Conservation (phyloP, 2,113 vertebrate species). For the Gulo gulo region DNA sequence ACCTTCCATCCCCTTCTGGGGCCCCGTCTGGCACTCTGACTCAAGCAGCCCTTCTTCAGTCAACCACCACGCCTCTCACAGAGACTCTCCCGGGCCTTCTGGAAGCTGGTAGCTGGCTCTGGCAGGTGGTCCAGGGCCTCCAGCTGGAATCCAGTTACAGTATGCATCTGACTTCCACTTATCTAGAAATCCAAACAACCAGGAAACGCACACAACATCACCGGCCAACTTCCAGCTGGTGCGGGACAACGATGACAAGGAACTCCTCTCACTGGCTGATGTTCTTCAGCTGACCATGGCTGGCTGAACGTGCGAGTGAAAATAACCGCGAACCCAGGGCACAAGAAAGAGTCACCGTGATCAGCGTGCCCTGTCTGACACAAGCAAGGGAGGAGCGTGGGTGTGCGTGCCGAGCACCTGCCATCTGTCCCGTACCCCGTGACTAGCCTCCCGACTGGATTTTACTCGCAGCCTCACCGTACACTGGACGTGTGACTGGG, state of each 20-base stretch:
- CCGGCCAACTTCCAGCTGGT: background rate
- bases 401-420: background rate
- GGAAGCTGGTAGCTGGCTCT: background rate
- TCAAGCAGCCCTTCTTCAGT: background rate
- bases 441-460: background rate
- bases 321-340: background rate
- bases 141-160: background rate
- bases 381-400: background rate
- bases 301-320: background rate
- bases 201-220: background rate
- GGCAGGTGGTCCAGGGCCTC: background rate
- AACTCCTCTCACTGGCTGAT: background rate
- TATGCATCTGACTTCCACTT: background rate
- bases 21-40: background rate
- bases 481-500: slow-evolving; percentile 15
- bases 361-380: background rate
- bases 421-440: background rate
- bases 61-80: background rate
- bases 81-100: background rate
- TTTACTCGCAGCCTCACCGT: background rate
- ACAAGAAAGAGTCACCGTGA: background rate
- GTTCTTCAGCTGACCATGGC: background rate
- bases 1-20: background rate
- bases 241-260: background rate
- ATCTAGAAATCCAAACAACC: slow-evolving; percentile 26